Evolutionary conservation across 2,797 vertebrate species (phyloP).

Genomic region (Steatocranus sp.): DNA sequence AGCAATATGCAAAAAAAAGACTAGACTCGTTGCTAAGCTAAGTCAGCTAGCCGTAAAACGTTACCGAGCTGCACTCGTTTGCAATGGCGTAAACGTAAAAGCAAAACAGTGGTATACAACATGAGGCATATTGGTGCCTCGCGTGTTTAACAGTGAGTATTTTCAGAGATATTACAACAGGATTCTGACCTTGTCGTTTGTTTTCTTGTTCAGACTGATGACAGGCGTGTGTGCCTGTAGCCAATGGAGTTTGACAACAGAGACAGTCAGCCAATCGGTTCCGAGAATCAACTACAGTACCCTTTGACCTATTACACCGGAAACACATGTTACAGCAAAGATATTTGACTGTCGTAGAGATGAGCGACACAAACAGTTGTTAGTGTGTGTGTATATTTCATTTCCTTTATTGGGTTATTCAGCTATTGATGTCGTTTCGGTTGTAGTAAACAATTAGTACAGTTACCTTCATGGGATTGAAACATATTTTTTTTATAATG

Average conservation of each 20-base stretch:
- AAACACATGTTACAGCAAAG: slow-evolving; percentile 13
- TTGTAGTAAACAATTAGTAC: background rate
- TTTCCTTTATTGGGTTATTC: background rate
- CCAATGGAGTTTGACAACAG: slow-evolving; percentile 68
- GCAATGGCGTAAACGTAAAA: background rate
- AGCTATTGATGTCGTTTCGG: background rate
- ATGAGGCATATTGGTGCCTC: fast-evolving
- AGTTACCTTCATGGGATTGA: background rate
- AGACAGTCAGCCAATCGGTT: slow-evolving; percentile 52
- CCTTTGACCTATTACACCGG: slow-evolving; percentile 30
- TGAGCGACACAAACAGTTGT: fast-evolving
- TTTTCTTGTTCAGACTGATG: slow-evolving; percentile 2
- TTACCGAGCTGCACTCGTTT: background rate
- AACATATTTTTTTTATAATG: background rate
- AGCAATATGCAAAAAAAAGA: background rate
- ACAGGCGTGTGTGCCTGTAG: slow-evolving; percentile 30
- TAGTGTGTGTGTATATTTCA: background rate
- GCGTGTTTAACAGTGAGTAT: background rate
- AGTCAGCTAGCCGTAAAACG: background rate
- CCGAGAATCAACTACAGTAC: fast-evolving
- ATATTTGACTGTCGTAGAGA: background rate
- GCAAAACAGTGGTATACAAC: background rate
- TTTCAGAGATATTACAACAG: background rate
- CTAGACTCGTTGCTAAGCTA: background rate
- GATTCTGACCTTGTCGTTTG: slow-evolving; percentile 76